Percentiles rank a stretch among this genome's conserved stretches.
phyloP scores from a whole-genome alignment of 64 coral and sea anemone species.

The Astreopora myriophthalma region DNA sequence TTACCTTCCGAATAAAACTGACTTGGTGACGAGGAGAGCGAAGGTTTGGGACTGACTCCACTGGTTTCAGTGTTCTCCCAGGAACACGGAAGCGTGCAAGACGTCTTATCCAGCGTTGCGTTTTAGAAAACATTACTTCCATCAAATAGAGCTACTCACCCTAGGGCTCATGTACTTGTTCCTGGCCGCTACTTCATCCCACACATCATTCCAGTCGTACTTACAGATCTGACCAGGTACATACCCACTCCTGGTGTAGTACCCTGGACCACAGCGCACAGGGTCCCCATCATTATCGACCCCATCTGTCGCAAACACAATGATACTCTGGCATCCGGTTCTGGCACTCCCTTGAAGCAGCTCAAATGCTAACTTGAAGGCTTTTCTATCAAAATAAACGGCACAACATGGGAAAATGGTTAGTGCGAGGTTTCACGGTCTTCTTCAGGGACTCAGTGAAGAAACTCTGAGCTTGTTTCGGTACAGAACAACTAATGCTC shows the following conservation, averaged over 20 bases:
- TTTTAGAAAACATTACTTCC: too few species aligned
- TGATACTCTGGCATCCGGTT: slow-evolving; percentile 96
- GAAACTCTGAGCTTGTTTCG: too few species aligned
- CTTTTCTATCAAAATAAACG: slow-evolving; percentile 52
- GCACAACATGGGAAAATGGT: background rate
- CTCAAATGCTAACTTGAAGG: slow-evolving; percentile 90
- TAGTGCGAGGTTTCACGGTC: background rate
- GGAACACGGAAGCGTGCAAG: too few species aligned
- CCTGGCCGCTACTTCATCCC: slow-evolving; percentile 80
- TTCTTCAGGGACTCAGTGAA: too few species aligned
- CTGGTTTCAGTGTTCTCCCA: too few species aligned
- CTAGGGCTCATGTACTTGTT: slow-evolving; percentile 78
- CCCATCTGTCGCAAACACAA: slow-evolving; percentile 95
- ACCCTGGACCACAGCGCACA: slow-evolving; percentile 88
- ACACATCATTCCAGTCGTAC: slow-evolving; percentile 95
- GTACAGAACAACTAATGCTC: too few species aligned
- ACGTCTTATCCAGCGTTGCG: too few species aligned
- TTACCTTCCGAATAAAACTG: too few species aligned
- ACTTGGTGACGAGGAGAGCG: too few species aligned
- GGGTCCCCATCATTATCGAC: slow-evolving; percentile 91
- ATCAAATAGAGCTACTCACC: background rate
- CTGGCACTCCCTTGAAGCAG: slow-evolving; percentile 78
- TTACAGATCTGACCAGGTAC: slow-evolving; percentile 91
- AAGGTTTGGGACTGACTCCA: too few species aligned
- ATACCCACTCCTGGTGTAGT: slow-evolving; percentile 97